Evolutionary conservation across 2,797 vertebrate species (phyloP), one percentile per base, ranked within the genome.

Genomic region (Eospalax fontanierii): DNA sequence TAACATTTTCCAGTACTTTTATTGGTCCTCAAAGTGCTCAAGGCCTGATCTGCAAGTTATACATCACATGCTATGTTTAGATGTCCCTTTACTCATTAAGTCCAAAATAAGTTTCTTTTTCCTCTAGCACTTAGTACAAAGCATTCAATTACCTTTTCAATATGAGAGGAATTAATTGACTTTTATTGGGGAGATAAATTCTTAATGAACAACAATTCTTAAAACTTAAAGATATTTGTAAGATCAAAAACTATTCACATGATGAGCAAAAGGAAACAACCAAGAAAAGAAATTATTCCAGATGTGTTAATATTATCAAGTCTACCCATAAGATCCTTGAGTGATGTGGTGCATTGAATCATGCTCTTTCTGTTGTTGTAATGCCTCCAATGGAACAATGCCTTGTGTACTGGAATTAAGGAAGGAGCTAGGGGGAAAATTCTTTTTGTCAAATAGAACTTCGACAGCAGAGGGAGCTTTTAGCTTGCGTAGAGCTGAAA

Each of bases 381-480:
- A 35, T 38, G 4, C 15, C 71, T 79, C 10, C 2, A 10, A 1
- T 50, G 33, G 15, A 83, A 57, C 2, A 93, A 90, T 80, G 16
- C 4, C 1, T 74, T 79, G 10, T 6, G 66, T 94, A n/a, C 38
- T 33, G 22, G 5, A 95, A 93, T 95, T 82, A 30, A 71, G 94
- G 66, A n/a, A 87, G 50, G 74, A 22, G 59, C 15, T 63, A 73
- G 22, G 16, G n/a, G 50, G 28, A 84, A 15, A 10, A 54, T 14
- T 54, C 8, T 54, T 15, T 50, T 40, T 38, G 50, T 6, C 15
- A 19, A 74, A 61, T 54, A 59, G 2, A 4, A 96, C 8, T 96
- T 78, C 66, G 97, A 84, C 97, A 96, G 95, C 96, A 98, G 97
- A 75, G 97, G 96, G 97, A 97, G 95, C 95, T 96, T 98, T 98